Conservation (phyloP, 2,797 vertebrate species). For the Nyctalus aviator region DNA sequence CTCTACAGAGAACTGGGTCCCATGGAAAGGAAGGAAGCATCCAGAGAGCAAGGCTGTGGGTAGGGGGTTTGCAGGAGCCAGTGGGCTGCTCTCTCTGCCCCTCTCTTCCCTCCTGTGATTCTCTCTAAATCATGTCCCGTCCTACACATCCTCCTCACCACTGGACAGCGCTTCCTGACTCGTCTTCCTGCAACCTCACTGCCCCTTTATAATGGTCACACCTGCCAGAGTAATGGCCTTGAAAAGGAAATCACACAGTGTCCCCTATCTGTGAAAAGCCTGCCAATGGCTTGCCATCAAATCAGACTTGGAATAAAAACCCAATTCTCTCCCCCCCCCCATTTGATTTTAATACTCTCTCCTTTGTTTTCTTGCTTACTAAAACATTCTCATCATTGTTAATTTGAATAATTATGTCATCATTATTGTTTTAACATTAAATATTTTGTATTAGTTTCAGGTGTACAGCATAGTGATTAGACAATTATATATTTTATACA, state of each 20-base stretch:
- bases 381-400: not conserved
- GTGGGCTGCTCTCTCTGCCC: rapidly evolving
- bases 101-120: rapidly evolving
- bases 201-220: not conserved
- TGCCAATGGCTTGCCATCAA: not conserved
- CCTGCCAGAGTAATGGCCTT: not conserved
- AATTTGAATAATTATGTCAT: not conserved
- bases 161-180: not conserved
- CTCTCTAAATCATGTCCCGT: rapidly evolving
- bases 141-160: not conserved
- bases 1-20: not conserved
- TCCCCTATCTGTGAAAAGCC: not conserved
- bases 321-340: not conserved
- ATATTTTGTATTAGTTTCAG: not conserved
- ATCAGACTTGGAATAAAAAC: not conserved
- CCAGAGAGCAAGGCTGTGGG: not conserved
- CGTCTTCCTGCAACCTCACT: not conserved
- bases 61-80: not conserved
- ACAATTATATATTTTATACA: too few relatives aligned
- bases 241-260: not conserved
- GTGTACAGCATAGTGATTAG: not conserved
- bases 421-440: not conserved
- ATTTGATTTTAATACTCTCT: not conserved
- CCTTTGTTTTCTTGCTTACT: not conserved
- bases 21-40: too few relatives aligned